These are phyloP conservation scores for Furcula furcula DNA, from an alignment of 2,888 invertebrate genomes.

Conservation along the genomic window DNA sequence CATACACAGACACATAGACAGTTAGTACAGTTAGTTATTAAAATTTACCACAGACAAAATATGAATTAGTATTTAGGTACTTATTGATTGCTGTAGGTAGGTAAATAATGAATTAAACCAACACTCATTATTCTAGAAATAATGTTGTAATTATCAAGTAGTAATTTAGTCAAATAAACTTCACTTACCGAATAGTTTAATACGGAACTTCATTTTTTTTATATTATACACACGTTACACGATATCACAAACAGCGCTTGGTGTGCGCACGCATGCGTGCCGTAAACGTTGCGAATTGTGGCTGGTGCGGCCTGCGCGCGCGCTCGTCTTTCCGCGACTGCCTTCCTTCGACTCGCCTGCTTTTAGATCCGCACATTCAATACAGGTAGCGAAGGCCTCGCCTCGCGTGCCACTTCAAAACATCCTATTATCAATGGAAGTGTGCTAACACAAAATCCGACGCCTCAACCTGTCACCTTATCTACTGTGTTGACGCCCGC, in stretches of 20 bases:
- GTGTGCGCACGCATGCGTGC: constrained; percentile 34
- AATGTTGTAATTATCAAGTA: too few species aligned
- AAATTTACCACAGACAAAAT: too few species aligned
- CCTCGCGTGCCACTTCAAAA: constrained; percentile 58
- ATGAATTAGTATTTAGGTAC: too few species aligned
- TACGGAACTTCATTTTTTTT: constrained; percentile 63
- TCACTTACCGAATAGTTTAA: constrained; percentile 65
- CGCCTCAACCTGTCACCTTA: constrained; percentile 6
- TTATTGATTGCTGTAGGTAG: too few species aligned
- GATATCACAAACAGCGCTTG: constrained; percentile 44
- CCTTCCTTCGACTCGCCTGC: constrained; percentile 28
- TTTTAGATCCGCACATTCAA: constrained; percentile 42
- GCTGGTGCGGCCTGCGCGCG: constrained; percentile 55
- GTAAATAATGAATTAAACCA: too few species aligned
- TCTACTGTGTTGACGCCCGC: constrained; percentile 6
- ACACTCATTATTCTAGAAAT: too few species aligned
- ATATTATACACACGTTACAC: constrained; percentile 37
- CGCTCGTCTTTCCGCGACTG: constrained; percentile 65
- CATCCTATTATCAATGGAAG: constrained; percentile 47
- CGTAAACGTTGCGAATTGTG: constrained; percentile 29
- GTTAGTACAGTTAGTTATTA: too few species aligned
- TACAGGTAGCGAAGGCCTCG: constrained; percentile 42
- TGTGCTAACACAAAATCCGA: constrained; percentile 23
- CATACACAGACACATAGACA: too few species aligned
- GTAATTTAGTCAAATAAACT: too few species aligned